Evolutionary conservation across 23 tunicate species (phyloP).

Genomic region (Styela clava): DNA sequence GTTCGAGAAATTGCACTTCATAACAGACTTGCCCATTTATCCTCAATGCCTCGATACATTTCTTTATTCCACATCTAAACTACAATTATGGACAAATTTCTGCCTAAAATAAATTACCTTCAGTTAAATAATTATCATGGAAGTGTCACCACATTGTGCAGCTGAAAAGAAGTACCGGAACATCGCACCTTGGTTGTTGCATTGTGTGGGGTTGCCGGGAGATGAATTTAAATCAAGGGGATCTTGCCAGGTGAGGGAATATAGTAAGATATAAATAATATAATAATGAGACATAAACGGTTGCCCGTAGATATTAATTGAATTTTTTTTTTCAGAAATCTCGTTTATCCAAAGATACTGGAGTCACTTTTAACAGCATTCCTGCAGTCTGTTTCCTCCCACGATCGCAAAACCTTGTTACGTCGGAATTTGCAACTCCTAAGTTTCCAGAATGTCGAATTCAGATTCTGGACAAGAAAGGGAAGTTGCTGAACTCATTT

Average conservation of each 20-base stretch:
- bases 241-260: no score
- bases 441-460: slow-evolving; percentile 46
- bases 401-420: slow-evolving; percentile 35
- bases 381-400: slow-evolving; percentile 59
- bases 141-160: slow-evolving; percentile 40
- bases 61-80: no score
- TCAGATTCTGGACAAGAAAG: slow-evolving; percentile 54
- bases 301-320: no score
- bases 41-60: no score
- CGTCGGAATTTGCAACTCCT: slow-evolving; percentile 79
- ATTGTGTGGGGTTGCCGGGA: slow-evolving; percentile 28
- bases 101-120: no score
- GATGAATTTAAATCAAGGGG: neutral
- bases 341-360: no score
- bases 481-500: slow-evolving; percentile 44
- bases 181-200: slow-evolving; percentile 36
- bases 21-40: no score
- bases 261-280: no score
- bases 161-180: slow-evolving; percentile 62
- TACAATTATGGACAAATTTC: no score
- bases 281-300: no score
- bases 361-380: slow-evolving; percentile 56
- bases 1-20: no score
- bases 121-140: neutral
- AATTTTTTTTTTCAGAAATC: no score